Conservation (phyloP, 37 sponge, comb jelly and placozoan species). For the Theonella swinhoei region DNA sequence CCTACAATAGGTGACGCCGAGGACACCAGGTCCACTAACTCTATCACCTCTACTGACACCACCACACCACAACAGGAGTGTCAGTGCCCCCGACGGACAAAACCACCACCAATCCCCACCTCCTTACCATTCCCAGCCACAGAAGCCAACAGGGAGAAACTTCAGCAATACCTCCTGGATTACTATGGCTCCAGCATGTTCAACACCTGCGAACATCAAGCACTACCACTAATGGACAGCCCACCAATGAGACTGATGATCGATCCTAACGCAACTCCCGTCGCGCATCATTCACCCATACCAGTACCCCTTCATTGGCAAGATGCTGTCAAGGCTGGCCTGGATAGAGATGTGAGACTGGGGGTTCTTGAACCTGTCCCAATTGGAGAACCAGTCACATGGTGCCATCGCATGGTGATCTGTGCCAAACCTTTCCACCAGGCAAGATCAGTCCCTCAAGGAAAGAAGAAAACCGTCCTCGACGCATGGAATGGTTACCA, state of each 20-base stretch:
- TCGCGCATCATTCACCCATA: slow-evolving; percentile 25
- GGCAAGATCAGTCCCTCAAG: slow-evolving; percentile 43
- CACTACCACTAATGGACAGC: slow-evolving; percentile 24
- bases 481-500: slow-evolving; percentile 62
- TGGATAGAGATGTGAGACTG: slow-evolving; percentile 33
- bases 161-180: slow-evolving; percentile 27
- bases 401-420: slow-evolving; percentile 33
- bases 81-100: slow-evolving; percentile 5
- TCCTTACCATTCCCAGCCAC: slow-evolving; percentile 22
- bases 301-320: slow-evolving; percentile 29
- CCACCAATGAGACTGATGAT: slow-evolving; percentile 49
- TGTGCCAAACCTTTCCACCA: slow-evolving; percentile 29
- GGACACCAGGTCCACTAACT: background rate
- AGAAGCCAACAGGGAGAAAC: slow-evolving; percentile 22
- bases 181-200: slow-evolving; percentile 14
- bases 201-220: slow-evolving; percentile 21
- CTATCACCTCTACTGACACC: slow-evolving; percentile 2
- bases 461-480: slow-evolving; percentile 44
- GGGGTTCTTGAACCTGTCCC: slow-evolving; percentile 36
- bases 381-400: slow-evolving; percentile 38
- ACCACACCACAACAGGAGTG: background rate
- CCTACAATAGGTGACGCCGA: background rate
- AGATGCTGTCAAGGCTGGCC: slow-evolving; percentile 27
- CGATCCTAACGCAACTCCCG: slow-evolving; percentile 20
- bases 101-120: slow-evolving; percentile 32